A percentile compares a stretch with the other conserved stretches of the same genome.
phyloP scores from a whole-genome alignment of 2,797 vertebrate species.

The Danionella dracula region DNA sequence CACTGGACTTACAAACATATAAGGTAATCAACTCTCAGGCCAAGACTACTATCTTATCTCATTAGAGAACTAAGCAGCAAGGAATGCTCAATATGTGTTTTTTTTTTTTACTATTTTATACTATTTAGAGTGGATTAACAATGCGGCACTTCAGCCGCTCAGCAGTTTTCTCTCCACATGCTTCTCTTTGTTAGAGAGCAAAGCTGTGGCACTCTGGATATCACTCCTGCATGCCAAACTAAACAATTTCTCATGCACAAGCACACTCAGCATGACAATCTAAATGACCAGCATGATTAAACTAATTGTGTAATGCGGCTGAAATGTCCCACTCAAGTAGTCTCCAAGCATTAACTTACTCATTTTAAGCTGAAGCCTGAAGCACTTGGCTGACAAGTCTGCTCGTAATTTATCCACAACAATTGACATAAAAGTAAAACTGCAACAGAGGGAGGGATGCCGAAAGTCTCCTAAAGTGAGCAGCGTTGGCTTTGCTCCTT shows the following conservation, averaged over 20 bases:
- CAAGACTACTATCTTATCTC: constrained; percentile 36
- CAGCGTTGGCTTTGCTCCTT: constrained; percentile 13
- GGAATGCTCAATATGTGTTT: constrained; percentile 56
- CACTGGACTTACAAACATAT: background rate
- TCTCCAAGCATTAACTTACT: background rate
- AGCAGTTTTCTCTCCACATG: constrained; percentile 59
- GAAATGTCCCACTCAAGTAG: background rate
- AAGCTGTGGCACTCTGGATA: constrained; percentile 49
- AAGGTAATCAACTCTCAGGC: constrained; percentile 36
- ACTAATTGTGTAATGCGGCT: background rate
- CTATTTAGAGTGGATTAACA: constrained; percentile 54
- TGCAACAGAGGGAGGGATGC: background rate
- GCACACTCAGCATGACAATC: constrained; percentile 17
- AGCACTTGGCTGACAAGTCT: background rate
- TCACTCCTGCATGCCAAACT: constrained; percentile 42
- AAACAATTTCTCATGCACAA: constrained; percentile 22
- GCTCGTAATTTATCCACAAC: background rate
- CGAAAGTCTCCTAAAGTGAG: background rate
- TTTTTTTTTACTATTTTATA: constrained; percentile 49
- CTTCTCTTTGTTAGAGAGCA: constrained; percentile 62
- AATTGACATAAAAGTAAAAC: background rate
- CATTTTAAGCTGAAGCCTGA: background rate
- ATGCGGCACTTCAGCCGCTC: constrained; percentile 47
- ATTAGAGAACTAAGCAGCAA: constrained; percentile 38
- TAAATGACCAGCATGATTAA: constrained; percentile 6